Percentiles rank a stretch among this genome's conserved stretches.
Conservation (phyloP, 2,797 vertebrate genomes). For the Prunella strophiata region DNA sequence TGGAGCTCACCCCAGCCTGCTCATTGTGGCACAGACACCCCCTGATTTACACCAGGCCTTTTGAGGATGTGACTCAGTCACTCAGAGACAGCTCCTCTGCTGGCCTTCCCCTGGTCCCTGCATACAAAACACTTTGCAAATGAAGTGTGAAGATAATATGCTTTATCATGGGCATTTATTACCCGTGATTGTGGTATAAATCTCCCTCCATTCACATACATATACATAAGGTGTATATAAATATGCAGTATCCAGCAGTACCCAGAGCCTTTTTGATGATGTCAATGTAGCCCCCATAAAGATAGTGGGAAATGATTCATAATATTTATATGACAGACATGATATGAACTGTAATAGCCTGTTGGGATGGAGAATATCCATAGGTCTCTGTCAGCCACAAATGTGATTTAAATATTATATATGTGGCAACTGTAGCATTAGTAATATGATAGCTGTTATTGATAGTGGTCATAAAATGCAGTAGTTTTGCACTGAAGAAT, state of each 20-base stretch:
- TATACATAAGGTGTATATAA: conserved; percentile 45
- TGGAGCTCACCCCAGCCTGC: background rate
- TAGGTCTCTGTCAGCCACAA: conserved; percentile 73
- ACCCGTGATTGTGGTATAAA: conserved; percentile 38
- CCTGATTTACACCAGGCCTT: background rate
- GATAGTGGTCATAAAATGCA: conserved; percentile 66
- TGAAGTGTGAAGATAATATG: conserved; percentile 55
- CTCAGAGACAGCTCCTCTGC: background rate
- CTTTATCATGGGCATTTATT: conserved; percentile 65
- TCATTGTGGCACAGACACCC: background rate
- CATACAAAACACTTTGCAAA: conserved; percentile 55
- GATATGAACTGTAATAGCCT: conserved; percentile 75
- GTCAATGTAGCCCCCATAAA: conserved; percentile 70
- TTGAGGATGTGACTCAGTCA: background rate
- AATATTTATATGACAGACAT: conserved; percentile 78
- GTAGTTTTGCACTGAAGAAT: conserved; percentile 50
- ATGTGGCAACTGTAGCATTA: conserved; percentile 61
- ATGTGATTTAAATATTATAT: conserved; percentile 75
- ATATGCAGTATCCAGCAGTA: background rate
- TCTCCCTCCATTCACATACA: conserved; percentile 49
- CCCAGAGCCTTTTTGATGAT: conserved; percentile 26
- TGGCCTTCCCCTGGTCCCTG: background rate
- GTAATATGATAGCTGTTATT: conserved; percentile 63
- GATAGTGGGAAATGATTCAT: conserved; percentile 76
- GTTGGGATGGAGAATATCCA: conserved; percentile 73